These are phyloP conservation scores for Craniophora ligustri DNA, from an alignment of 2,888 invertebrate genomes.

Conservation along the genomic window DNA sequence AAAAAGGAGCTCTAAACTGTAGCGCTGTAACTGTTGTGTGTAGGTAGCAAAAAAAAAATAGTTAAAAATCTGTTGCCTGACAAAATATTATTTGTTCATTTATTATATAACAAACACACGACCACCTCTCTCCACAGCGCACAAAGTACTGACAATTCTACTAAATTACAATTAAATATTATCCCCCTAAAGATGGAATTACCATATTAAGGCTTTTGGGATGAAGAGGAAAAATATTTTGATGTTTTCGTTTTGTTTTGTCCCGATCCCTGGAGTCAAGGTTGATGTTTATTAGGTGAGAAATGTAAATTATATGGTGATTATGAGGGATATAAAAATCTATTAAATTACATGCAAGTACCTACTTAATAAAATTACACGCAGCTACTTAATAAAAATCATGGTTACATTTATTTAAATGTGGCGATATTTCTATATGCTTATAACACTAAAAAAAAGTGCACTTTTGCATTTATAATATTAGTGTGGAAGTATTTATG, in stretches of 20 bases:
- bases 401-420: too few species aligned
- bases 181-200: slow-evolving; percentile 28
- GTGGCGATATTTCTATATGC: too few species aligned
- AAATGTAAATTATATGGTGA: neutral
- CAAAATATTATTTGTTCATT: slow-evolving; percentile 53
- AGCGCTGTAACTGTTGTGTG: too few species aligned
- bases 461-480: too few species aligned
- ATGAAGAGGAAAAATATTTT: neutral
- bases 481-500: too few species aligned
- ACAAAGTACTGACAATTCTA: slow-evolving; percentile 37
- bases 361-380: too few species aligned
- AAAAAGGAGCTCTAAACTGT: too few species aligned
- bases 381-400: too few species aligned
- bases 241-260: neutral
- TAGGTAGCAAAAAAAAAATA: too few species aligned
- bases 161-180: slow-evolving; percentile 48
- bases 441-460: too few species aligned
- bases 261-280: neutral
- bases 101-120: slow-evolving; percentile 46
- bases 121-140: slow-evolving; percentile 9
- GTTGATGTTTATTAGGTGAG: neutral
- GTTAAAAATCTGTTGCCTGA: slow-evolving; percentile 36
- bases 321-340: neutral
- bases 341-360: too few species aligned
- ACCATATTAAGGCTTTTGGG: slow-evolving; percentile 6